These are phyloP conservation scores for Anthoscopus minutus DNA, from an alignment of 2,113 vertebrate genomes.

Conservation along the genomic window DNA sequence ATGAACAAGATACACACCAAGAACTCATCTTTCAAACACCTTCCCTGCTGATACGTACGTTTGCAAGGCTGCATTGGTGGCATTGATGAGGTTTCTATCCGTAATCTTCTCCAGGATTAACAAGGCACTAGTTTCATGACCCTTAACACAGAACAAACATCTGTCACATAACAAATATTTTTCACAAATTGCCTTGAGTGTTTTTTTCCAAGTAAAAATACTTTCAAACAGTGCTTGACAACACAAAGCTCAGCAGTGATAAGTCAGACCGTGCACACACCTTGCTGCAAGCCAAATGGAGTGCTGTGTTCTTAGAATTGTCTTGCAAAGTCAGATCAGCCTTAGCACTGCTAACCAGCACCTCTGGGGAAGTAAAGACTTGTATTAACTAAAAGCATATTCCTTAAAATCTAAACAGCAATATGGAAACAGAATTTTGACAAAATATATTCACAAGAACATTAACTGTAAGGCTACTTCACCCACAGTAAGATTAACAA, in stretches of 20 bases:
- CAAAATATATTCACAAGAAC: not conserved
- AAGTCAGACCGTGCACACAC: conserved; percentile 62
- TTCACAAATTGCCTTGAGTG: not conserved
- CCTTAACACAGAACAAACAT: conserved; percentile 73
- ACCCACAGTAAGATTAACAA: not conserved
- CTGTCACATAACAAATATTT: not conserved
- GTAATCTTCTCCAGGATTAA: conserved; percentile 98
- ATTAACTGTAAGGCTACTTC: not conserved
- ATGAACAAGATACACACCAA: not conserved
- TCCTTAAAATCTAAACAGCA: not conserved
- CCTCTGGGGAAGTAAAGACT: conserved; percentile 76
- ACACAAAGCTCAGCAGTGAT: not conserved
- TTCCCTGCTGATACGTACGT: conserved; percentile 78
- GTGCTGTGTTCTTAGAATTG: conserved; percentile 91
- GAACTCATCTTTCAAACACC: not conserved
- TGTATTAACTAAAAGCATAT: conserved; percentile 33
- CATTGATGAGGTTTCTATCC: conserved; percentile 97
- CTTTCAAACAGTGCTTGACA: not conserved
- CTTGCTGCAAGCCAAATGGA: conserved; percentile 98
- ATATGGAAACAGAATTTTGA: not conserved
- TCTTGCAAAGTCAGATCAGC: conserved; percentile 97
- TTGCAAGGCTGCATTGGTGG: conserved; percentile 96
- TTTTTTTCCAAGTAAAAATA: not conserved
- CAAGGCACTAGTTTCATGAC: conserved; percentile 99
- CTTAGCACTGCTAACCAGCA: conserved; percentile 96